Conservation (phyloP, 1,140 invertebrate species). For the Berghia stephanieae region DNA sequence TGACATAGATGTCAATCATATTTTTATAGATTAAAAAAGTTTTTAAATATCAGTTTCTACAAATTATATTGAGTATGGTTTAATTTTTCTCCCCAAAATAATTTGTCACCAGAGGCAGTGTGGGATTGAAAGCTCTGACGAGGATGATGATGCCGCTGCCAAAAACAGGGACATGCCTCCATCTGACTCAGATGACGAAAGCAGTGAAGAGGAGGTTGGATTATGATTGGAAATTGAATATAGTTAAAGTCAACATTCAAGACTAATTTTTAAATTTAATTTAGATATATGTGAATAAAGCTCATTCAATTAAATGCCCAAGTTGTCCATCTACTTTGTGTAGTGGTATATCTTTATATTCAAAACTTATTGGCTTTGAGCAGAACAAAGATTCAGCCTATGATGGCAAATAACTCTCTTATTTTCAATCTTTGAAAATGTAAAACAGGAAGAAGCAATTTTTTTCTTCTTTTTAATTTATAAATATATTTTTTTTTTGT, state of each 20-base stretch:
- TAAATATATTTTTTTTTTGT: too few relatives aligned
- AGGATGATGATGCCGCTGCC: conserved; percentile 64
- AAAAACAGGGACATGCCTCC: conserved; percentile 26
- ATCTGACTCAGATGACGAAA: conserved; percentile 29
- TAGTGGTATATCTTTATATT: too few relatives aligned
- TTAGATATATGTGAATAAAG: background rate
- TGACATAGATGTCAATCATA: background rate
- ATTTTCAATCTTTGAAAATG: too few relatives aligned
- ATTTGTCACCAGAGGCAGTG: conserved; percentile 56
- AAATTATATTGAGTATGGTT: too few relatives aligned
- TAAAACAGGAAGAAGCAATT: too few relatives aligned
- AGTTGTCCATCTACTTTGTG: too few relatives aligned
- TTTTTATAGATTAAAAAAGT: background rate
- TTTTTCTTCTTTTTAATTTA: too few relatives aligned
- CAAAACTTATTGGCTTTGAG: too few relatives aligned
- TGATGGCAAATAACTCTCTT: too few relatives aligned
- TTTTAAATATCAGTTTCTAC: background rate
- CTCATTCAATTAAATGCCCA: too few relatives aligned
- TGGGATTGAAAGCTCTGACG: conserved; percentile 67
- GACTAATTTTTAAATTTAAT: background rate
- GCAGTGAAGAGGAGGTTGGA: conserved; percentile 32
- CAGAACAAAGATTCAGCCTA: too few relatives aligned
- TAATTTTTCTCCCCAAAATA: too few relatives aligned
- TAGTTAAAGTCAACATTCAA: background rate
- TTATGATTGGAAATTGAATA: background rate